Conservation (phyloP, 2,888 invertebrate genomes). For the Drosophila mettleri region DNA sequence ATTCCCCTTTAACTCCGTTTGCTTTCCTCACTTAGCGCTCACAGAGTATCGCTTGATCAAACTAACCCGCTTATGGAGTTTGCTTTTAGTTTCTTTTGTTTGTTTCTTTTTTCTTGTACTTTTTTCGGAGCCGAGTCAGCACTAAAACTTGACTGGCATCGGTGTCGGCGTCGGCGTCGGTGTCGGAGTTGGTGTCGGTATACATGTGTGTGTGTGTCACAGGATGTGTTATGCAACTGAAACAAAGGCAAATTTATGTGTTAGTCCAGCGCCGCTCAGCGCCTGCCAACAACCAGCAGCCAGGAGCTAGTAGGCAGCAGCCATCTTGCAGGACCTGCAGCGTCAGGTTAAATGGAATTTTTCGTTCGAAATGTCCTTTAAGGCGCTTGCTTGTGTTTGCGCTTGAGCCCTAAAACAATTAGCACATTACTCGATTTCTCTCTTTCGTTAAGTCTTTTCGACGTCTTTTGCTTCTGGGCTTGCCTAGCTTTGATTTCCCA, state of each 20-base stretch:
- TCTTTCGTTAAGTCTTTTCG: slow-evolving; percentile 12
- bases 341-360: slow-evolving; percentile 74
- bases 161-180: slow-evolving; percentile 25
- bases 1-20: too few relatives aligned
- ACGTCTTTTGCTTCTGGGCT: slow-evolving; percentile 28
- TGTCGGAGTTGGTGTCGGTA: too few relatives aligned
- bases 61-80: not conserved
- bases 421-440: slow-evolving; percentile 44
- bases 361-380: slow-evolving; percentile 51
- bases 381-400: slow-evolving; percentile 39
- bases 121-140: slow-evolving; percentile 61
- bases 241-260: slow-evolving; percentile 76
- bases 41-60: slow-evolving; percentile 1
- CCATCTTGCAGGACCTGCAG: slow-evolving; percentile 51
- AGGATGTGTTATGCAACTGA: slow-evolving; percentile 74
- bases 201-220: slow-evolving; percentile 42
- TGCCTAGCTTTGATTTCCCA: slow-evolving; percentile 57
- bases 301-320: not conserved
- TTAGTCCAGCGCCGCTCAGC: slow-evolving; percentile 57
- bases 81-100: slow-evolving; percentile 1
- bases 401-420: slow-evolving; percentile 61
- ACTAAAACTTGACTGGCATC: slow-evolving; percentile 70
- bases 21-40: not conserved
- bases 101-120: slow-evolving; percentile 8
- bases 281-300: slow-evolving; percentile 45